Conservation (phyloP, 92 coral and sea anemone species). For the Chrysogorgia sp. region DNA sequence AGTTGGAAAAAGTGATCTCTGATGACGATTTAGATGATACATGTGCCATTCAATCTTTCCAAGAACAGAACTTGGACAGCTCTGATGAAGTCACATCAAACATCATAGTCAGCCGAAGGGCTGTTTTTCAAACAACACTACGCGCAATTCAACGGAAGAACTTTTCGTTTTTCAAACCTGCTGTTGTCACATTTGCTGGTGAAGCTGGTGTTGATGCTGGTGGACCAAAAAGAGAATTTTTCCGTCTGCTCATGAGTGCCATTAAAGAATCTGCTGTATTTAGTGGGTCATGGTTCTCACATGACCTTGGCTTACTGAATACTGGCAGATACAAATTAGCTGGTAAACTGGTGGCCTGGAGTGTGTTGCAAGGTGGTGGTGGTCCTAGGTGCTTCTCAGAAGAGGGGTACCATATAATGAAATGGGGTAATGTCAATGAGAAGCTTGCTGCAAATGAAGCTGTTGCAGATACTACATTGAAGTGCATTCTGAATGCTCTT, state of each 20-base stretch:
- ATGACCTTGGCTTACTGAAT: conserved; percentile 6
- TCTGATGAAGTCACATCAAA: conserved; percentile 8
- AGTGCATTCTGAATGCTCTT: conserved; percentile 21
- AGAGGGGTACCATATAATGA: conserved; percentile 50
- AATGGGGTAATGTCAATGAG: conserved; percentile 2
- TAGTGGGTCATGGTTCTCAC: no score
- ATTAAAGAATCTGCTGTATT: conserved; percentile 23
- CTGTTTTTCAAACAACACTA: conserved; percentile 18
- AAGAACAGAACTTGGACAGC: neutral
- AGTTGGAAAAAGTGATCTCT: neutral
- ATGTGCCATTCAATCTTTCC: neutral
- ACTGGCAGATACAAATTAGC: conserved; percentile 36
- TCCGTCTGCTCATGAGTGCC: conserved; percentile 31
- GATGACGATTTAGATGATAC: neutral
- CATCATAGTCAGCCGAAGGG: conserved; percentile 35
- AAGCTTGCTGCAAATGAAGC: conserved; percentile 45
- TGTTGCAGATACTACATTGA: conserved; percentile 45
- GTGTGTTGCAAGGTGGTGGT: conserved; percentile 60
- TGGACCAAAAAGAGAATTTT: no score
- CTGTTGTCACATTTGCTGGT: conserved; percentile 32
- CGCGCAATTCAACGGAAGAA: conserved; percentile 19
- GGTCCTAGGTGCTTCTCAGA: conserved; percentile 62
- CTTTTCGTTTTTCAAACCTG: conserved; percentile 35
- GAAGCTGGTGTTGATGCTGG: conserved; percentile 31
- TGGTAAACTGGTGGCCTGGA: conserved; percentile 67